Evolutionary conservation across 2,113 vertebrate genomes (phyloP).

Genomic region (Gasterosteus aculeatus): DNA sequence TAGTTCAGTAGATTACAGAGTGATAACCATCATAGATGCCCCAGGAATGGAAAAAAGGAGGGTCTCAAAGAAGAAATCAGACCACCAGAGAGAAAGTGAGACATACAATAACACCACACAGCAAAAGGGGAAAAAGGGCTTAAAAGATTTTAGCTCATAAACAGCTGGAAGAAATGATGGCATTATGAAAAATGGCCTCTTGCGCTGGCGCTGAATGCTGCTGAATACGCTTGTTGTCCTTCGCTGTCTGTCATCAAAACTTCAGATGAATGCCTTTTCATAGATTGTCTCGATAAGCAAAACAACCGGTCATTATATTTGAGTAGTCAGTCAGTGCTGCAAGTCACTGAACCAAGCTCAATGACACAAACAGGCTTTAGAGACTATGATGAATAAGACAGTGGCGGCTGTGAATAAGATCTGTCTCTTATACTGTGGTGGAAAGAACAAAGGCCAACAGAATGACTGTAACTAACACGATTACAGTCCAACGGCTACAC

Average conservation of each 20-base stretch:
- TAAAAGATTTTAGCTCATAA: slow-evolving; percentile 67
- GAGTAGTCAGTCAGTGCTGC: slow-evolving; percentile 43
- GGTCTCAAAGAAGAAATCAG: slow-evolving; percentile 57
- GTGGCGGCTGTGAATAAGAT: slow-evolving; percentile 31
- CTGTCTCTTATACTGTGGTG: slow-evolving; percentile 18
- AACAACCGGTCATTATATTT: slow-evolving; percentile 66
- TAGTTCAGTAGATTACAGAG: slow-evolving; percentile 82
- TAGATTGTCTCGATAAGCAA: slow-evolving; percentile 57
- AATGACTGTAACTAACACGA: slow-evolving; percentile 21
- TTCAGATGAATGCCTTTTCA: slow-evolving; percentile 33
- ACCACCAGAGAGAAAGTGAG: slow-evolving; percentile 29
- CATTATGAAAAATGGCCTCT: slow-evolving; percentile 63
- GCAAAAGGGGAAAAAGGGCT: slow-evolving; percentile 8
- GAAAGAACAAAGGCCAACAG: slow-evolving; percentile 27
- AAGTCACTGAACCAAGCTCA: slow-evolving; percentile 55
- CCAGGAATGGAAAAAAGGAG: slow-evolving; percentile 56
- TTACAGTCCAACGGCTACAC: neutral
- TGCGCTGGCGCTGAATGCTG: slow-evolving; percentile 53
- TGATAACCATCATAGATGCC: slow-evolving; percentile 77
- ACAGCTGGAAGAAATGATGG: slow-evolving; percentile 59
- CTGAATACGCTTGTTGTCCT: slow-evolving; percentile 68
- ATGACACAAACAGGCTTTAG: slow-evolving; percentile 34
- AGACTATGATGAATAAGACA: slow-evolving; percentile 14
- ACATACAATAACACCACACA: slow-evolving; percentile 47
- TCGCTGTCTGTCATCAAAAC: slow-evolving; percentile 44